Base-by-base conservation (phyloP, 2,797 vertebrate species). In the Acropternis orthonyx region DNA sequence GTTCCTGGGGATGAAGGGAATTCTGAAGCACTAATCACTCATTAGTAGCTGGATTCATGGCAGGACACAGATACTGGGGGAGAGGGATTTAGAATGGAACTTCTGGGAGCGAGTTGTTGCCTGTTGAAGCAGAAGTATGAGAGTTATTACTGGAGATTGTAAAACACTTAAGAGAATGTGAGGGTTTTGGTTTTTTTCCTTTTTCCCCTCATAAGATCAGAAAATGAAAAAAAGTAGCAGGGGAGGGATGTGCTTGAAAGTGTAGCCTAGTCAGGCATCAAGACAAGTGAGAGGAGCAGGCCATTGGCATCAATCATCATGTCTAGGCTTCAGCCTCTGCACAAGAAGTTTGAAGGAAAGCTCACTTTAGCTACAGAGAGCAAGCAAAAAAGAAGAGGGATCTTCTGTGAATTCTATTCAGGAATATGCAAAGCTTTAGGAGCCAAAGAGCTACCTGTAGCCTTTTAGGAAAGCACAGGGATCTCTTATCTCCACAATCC, bases 51-150 rank as follows among this genome's bases (percentile, higher is more conserved):
- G 65, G 23, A 34, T 76, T 59, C 44, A 21, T 67, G 28, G 43
- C 37, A 88, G 52, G 46, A 65, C n/a, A 21, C 15, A 30, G 65
- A 17, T 74, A 56, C 13, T 58, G 56, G 34, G 41, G 62, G 22
- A 63, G 28, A 65, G 54, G 14, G 17, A 54, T 24, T 32, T 56
- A n/a, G 49, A 52, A 12, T 27, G 55, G 23, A 71, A 52, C 36
- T 77, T 58, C 20, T 59, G 34, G 10, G 66, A 48, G 21, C 15
- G 16, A 48, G 22, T 39, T 92, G 20, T 55, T 87, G 26, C 19
- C 36, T 0, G 1, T 28, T 66, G 9, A 69, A 14, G 37, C 3
- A 0, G 56, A 69, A 81, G 16, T 3, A 1, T 88, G 15, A 36
- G 59, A 84, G 37, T 30, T 30, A 32, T 68, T 89, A 59, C 22